Conservation (phyloP, 2,113 vertebrate species). For the Hucho hucho region DNA sequence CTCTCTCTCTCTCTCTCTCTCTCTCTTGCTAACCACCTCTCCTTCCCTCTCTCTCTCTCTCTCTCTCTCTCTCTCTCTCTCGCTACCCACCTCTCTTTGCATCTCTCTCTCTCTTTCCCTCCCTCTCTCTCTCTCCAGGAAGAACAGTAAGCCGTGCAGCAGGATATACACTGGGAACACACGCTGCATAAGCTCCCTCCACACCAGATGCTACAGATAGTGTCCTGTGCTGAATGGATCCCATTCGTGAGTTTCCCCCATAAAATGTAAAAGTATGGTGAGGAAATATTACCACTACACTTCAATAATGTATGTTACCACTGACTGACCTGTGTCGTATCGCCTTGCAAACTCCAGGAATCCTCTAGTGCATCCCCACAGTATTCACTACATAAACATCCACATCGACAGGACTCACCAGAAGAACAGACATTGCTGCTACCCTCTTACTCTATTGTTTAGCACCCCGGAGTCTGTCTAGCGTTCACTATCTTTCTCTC, state of each 20-base stretch:
- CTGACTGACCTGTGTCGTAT: conserved; percentile 18
- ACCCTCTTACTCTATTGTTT: conserved; percentile 80
- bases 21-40: not conserved
- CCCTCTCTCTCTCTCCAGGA: not conserved
- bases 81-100: not conserved
- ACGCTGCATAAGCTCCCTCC: not conserved
- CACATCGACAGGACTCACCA: not conserved
- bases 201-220: not conserved
- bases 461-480: conserved; percentile 74
- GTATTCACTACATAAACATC: conserved; percentile 73
- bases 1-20: not conserved
- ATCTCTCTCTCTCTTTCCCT: not conserved
- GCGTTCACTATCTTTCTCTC: not conserved
- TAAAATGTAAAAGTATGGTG: not conserved
- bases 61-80: not conserved
- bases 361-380: conserved; percentile 72
- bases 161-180: not conserved
- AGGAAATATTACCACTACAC: not conserved
- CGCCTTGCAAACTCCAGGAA: conserved; percentile 57
- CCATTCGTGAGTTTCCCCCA: no score
- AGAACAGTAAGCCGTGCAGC: not conserved
- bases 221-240: not conserved
- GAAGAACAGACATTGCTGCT: conserved; percentile 25
- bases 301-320: not conserved
- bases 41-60: not conserved